Evolutionary conservation across 2,113 vertebrate genomes (phyloP).

Genomic region (Boulengeromyrus knoepffleri): DNA sequence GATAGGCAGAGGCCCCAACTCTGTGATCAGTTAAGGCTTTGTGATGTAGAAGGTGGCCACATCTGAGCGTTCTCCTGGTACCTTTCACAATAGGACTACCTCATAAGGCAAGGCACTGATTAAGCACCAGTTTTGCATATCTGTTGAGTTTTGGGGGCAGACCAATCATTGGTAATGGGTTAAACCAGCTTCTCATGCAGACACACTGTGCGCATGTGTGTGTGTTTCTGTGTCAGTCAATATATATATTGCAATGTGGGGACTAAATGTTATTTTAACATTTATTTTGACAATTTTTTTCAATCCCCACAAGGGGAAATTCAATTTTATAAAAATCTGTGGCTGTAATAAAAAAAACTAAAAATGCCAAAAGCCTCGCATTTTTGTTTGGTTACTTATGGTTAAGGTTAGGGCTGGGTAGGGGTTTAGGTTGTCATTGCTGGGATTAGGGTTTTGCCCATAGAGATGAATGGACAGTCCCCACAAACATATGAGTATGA

Average conservation of each 20-base stretch:
- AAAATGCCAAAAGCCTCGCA: too few species aligned
- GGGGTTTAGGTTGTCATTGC: too few species aligned
- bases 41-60: not conserved
- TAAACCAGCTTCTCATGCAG: conserved; percentile 1
- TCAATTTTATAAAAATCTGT: too few species aligned
- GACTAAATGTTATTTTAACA: too few species aligned
- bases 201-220: not conserved
- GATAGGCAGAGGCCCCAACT: not conserved
- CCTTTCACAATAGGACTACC: not conserved
- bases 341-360: too few species aligned
- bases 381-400: too few species aligned
- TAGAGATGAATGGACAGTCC: too few species aligned
- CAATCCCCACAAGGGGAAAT: too few species aligned
- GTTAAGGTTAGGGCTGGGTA: too few species aligned
- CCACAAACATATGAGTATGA: too few species aligned
- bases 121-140: conserved; percentile 10
- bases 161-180: not conserved
- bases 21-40: conserved; percentile 15
- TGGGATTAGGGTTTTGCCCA: too few species aligned
- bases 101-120: not conserved
- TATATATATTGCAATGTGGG: not conserved
- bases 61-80: not conserved
- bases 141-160: not conserved
- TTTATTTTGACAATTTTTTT: too few species aligned
- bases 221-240: not conserved